Evolutionary conservation across 2,888 invertebrate genomes (phyloP), one percentile per base, ranked within the genome.

Genomic region (Elegia similella): DNA sequence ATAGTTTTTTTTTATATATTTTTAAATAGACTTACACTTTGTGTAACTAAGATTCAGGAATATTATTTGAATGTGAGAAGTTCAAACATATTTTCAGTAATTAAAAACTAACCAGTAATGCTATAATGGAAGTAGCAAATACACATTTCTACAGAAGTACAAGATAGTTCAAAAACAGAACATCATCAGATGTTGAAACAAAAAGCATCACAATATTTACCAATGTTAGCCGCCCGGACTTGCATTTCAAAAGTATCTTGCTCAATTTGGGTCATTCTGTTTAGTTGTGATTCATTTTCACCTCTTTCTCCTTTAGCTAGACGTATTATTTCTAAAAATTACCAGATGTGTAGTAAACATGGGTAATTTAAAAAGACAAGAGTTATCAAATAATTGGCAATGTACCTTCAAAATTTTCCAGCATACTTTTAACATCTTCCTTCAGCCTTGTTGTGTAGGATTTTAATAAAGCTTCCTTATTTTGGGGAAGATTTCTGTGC

Each of bases 211-310:
- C 43, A 43, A 43, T n/a, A 64, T 62, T 72, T 82, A 94, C 94
- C 94, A 76, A 99, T 98, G 81, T 99, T 99, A 6, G 98, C 97
- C 32, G 98, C 97, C 75, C 99, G 92, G 1, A 99, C 98, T 91
- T 98, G 97, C 98, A 98, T 98, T 92, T 97, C 98, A 89, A 96
- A 98, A 23, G 98, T 97, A 72, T 98, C 98, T 80, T 98, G 98
- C 80, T 98, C 98, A 75, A 97, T 96, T 79, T 98, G 98, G 1
- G 98, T 97, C 92, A 96, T 95, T 78, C 97, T 93, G 23, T 96
- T 95, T 56, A 98, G 91, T 82, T 98, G 98, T 0, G 96, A 95
- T 78, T 98, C 98, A 80, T 95, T 96, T 81, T 98, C 98, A 3
- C 98, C 95, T 84, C 95, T 96, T 82, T 98, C 98, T 1, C 98